phyloP scores from a whole-genome alignment of 1,140 invertebrate species.

The Saccostrea glomerata region DNA sequence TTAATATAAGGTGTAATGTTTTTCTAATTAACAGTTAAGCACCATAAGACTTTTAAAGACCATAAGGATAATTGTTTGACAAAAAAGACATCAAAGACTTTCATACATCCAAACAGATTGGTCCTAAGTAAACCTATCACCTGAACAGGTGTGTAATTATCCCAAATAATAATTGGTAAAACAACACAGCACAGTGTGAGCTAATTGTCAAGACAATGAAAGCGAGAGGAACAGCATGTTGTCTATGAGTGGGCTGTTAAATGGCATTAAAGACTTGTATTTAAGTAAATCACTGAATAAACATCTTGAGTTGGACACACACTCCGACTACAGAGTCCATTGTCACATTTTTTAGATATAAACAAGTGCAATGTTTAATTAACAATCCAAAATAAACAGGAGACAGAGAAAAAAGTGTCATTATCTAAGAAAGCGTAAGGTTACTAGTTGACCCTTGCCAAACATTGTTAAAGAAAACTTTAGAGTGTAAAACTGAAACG shows the following conservation, averaged over 20 bases:
- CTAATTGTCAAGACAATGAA: not conserved
- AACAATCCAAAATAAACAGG: constrained; percentile 20
- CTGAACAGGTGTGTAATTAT: not conserved
- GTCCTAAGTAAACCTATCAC: constrained; percentile 11
- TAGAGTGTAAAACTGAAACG: not conserved
- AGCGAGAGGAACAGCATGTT: not conserved
- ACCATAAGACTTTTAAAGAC: not conserved
- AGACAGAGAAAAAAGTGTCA: constrained; percentile 7
- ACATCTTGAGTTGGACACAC: constrained; percentile 23
- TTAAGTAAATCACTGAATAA: constrained; percentile 23
- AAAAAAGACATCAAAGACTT: not conserved
- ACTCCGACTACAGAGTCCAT: not conserved
- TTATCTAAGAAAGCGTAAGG: not conserved
- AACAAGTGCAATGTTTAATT: constrained; percentile 27
- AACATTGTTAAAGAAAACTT: constrained; percentile 12
- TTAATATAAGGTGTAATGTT: not conserved
- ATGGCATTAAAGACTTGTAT: constrained; percentile 17
- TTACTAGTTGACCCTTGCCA: not conserved
- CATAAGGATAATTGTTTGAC: constrained; percentile 3
- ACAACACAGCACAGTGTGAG: constrained; percentile 3
- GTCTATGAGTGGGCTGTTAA: not conserved
- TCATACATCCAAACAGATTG: not conserved
- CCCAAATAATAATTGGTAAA: constrained; percentile 1
- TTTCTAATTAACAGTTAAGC: not conserved
- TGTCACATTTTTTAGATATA: not conserved